These are phyloP conservation scores for Melipona beecheii DNA, from an alignment of 2,888 invertebrate species.

Conservation along the genomic window DNA sequence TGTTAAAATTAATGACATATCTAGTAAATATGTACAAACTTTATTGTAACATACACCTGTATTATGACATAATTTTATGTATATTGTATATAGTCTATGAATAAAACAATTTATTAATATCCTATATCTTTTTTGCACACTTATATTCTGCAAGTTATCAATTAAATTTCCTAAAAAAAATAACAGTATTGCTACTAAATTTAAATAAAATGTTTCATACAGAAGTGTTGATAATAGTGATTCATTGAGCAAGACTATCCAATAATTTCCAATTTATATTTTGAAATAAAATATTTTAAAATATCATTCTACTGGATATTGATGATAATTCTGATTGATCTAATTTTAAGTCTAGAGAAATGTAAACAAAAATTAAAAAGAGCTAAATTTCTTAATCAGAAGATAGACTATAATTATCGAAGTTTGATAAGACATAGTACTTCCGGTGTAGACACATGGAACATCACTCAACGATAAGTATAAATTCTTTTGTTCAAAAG, in stretches of 20 bases:
- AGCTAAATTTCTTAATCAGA: slow-evolving; percentile 8
- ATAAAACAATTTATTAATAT: slow-evolving; percentile 77
- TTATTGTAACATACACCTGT: slow-evolving; percentile 56
- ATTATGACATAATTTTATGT: slow-evolving; percentile 40
- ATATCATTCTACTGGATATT: neutral
- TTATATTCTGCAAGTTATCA: slow-evolving; percentile 49
- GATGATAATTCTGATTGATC: slow-evolving; percentile 9
- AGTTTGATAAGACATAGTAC: slow-evolving; percentile 47
- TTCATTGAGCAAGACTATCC: slow-evolving; percentile 9
- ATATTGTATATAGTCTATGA: slow-evolving; percentile 55
- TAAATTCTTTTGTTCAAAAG: slow-evolving; percentile 52
- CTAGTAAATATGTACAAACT: slow-evolving; percentile 60
- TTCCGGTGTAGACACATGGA: slow-evolving; percentile 34
- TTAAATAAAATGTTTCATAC: slow-evolving; percentile 7
- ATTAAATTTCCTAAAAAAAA: slow-evolving; percentile 16
- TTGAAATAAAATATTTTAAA: slow-evolving; percentile 11
- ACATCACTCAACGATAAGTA: slow-evolving; percentile 58
- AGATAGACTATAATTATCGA: slow-evolving; percentile 23
- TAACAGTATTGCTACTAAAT: slow-evolving; percentile 19
- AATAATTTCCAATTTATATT: slow-evolving; percentile 4
- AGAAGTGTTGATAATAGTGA: slow-evolving; percentile 8
- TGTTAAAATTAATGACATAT: slow-evolving; percentile 34
- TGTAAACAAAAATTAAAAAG: slow-evolving; percentile 27
- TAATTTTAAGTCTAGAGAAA: slow-evolving; percentile 4
- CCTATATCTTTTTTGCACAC: slow-evolving; percentile 73